Base-by-base conservation (phyloP, 2,797 vertebrate genomes). In the Percopsis omiscomaycus region DNA sequence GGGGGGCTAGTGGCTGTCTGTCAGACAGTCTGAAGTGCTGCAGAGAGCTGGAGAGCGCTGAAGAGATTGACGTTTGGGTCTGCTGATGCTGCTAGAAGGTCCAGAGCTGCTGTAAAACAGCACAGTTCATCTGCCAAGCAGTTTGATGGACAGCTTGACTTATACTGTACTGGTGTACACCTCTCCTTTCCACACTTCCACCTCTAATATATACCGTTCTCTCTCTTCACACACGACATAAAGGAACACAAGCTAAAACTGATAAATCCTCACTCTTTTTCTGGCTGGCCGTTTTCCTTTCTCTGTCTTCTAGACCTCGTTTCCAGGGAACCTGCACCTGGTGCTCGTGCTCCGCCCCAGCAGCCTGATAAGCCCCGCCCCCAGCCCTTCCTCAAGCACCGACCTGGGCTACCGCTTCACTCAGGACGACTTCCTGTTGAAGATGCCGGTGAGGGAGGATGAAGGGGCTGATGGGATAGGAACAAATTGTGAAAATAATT, bases 391-490 rank as follows among this genome's bases (percentile, higher is more conserved):
- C 1, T 90, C 89, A 1, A 90, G 91, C 89, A 98, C 96, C 0
- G 96, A 98, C 87, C 93, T 99, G 61, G 96, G 96, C 22, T 98
- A 98, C 75, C 95, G 97, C 52, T 98, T 98, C 88, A 96, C 93
- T 70, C 97, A 98, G 71, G 94, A 98, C 63, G 96, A 98, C 88
- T 98, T 98, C 77, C 91, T 96, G 51, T 88, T 97, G 46, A 98
- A 98, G 89, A 89, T 99, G 86, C 97, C 96, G 72, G 96, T 98
- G 85, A 68, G 90, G 58, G 4, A 2, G n/a, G 5, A 32, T 16
- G 53, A 32, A 48, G 11, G 30, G 29, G 55, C 29, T 6, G 14
- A 10, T 32, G 29, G 30, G 32, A 32, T 15, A 56, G n/a, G n/a
- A 55, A 15, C 30, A 42, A 15, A 44, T 11, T 27, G 52, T 48